phyloP scores from a whole-genome alignment of 2,113 vertebrate species.

The Ictalurus furcatus region DNA sequence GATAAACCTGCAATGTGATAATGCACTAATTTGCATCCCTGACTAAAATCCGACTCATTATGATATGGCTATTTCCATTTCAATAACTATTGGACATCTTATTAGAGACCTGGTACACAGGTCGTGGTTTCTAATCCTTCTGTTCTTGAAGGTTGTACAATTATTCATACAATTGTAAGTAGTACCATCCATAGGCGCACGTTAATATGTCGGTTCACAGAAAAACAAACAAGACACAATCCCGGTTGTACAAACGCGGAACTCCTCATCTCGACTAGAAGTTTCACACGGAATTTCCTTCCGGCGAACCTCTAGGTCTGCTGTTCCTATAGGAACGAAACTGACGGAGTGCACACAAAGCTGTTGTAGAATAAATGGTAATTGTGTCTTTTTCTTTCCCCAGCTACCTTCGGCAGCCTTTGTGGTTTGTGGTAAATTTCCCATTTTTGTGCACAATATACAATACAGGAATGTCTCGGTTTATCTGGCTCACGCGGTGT shows the following conservation, averaged over 20 bases:
- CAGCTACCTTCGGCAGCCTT: not conserved
- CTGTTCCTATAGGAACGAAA: slow-evolving; percentile 25
- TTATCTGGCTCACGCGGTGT: not conserved
- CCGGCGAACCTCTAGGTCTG: not conserved
- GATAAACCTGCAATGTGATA: not conserved
- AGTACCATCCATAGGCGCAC: not conserved
- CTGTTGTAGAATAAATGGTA: not conserved
- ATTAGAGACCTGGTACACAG: not conserved
- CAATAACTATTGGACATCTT: not conserved
- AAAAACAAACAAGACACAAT: not conserved
- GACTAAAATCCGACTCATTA: too few species aligned
- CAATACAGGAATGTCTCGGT: not conserved
- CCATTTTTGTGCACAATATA: not conserved
- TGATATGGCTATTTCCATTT: not conserved
- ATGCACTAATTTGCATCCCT: not conserved
- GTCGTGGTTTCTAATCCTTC: not conserved
- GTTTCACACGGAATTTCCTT: slow-evolving; percentile 9
- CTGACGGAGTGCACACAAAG: not conserved
- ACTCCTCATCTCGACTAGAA: not conserved
- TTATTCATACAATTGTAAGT: not conserved
- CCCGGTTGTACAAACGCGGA: not conserved
- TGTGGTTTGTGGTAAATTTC: not conserved
- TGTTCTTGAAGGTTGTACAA: not conserved
- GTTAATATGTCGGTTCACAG: not conserved
- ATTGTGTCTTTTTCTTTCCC: not conserved